Conservation (phyloP, 2,113 vertebrate species). For the Oostethus manadensis region DNA sequence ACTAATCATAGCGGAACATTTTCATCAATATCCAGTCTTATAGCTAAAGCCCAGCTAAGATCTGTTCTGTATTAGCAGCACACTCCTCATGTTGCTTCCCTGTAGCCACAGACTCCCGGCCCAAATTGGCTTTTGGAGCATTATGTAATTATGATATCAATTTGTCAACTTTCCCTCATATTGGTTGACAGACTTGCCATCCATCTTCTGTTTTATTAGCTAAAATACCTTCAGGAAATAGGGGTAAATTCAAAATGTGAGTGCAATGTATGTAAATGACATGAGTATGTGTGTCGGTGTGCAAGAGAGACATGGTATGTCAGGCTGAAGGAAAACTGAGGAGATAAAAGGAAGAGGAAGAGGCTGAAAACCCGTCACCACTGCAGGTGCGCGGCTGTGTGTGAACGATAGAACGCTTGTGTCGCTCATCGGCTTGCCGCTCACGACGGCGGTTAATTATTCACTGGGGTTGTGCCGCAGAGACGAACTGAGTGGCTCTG, state of each 20-base stretch:
- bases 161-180: background rate
- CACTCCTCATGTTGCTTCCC: background rate
- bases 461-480: slow-evolving; percentile 65
- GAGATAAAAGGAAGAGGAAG: slow-evolving; percentile 15
- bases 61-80: background rate
- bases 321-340: slow-evolving; percentile 25
- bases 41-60: slow-evolving; percentile 18
- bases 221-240: background rate
- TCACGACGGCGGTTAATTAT: slow-evolving; percentile 71
- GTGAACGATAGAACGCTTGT: slow-evolving; percentile 42
- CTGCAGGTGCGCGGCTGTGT: slow-evolving; percentile 37
- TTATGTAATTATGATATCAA: background rate
- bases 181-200: slow-evolving; percentile 4
- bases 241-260: no score
- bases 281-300: slow-evolving; percentile 13
- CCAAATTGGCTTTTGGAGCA: slow-evolving; percentile 2
- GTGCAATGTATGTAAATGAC: no score
- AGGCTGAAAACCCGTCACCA: slow-evolving; percentile 18
- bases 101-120: background rate
- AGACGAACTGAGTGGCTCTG: slow-evolving; percentile 65
- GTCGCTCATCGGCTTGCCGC: slow-evolving; percentile 62
- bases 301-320: slow-evolving; percentile 12
- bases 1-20: slow-evolving; percentile 18
- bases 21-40: slow-evolving; percentile 16
- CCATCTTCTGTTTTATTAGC: no score